phyloP scores from a whole-genome alignment of 2,888 invertebrate species.

The Sphinx pinastri region DNA sequence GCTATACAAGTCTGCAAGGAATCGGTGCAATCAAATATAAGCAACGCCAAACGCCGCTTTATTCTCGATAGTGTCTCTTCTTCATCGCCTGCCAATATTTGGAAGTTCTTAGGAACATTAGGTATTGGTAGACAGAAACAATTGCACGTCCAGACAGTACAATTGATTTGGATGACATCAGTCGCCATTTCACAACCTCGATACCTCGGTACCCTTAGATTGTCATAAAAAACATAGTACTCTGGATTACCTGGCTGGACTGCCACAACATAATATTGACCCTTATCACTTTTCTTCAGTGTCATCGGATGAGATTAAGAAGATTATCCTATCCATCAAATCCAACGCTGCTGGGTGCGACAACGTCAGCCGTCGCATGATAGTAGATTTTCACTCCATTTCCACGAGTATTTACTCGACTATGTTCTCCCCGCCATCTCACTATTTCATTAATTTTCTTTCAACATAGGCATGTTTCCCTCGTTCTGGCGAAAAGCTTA shows the following conservation, averaged over 20 bases:
- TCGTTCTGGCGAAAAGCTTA: conserved; percentile 26
- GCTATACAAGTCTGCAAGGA: no score
- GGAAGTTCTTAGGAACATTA: conserved; percentile 16
- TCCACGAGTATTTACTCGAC: background rate
- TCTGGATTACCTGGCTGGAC: background rate
- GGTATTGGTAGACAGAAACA: conserved; percentile 23
- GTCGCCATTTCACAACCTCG: conserved; percentile 10
- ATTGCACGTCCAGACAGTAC: background rate
- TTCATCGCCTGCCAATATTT: background rate
- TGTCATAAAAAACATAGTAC: conserved; percentile 13
- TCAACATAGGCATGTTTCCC: conserved; percentile 10
- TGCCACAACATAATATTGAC: background rate
- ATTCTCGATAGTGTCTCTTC: no score
- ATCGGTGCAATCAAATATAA: no score
- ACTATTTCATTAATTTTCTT: conserved; percentile 27
- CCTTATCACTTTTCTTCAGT: conserved; percentile 24
- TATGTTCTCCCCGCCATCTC: conserved; percentile 14
- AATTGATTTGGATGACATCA: conserved; percentile 20
- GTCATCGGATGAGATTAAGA: conserved; percentile 2
- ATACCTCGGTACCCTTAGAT: conserved; percentile 4
- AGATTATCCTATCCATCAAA: no score
- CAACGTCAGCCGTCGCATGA: conserved; percentile 24
- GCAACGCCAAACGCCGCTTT: no score
- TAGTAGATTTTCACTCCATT: no score
- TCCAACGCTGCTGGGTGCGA: conserved; percentile 24